Evolutionary conservation across 2,888 invertebrate species (phyloP), one percentile per base, ranked within the genome.

Genomic region (Bugula neritina): DNA sequence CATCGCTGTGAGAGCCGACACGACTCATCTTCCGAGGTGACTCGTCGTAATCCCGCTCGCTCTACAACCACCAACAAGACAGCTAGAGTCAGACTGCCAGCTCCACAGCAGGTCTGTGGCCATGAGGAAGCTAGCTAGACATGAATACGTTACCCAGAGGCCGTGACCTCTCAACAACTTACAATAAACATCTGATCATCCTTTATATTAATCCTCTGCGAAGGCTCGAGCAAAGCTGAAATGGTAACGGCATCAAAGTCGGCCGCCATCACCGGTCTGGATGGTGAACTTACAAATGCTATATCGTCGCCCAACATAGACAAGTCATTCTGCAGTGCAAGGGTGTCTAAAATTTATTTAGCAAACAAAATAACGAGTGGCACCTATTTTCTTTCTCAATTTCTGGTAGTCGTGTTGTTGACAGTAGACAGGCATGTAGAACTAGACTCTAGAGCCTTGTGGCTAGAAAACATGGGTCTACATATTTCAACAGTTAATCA

Each of bases 141-240:
- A 17, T 43, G 17, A 43, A 43, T n/a, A n/a, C n/a, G 43, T 17
- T 43, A 43, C 43, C 43, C 17, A n/a, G n/a, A n/a, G n/a, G n/a
- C n/a, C n/a, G n/a, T n/a, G 17, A 43, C 43, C 43, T 17, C 5
- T 17, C 43, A 43, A 5, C 5, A 43, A 43, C 43, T 43, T 43
- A 43, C 43, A 43, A 5, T 43, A 43, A 10, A 17, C 17, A 43
- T 43, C 43, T 43, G 43, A 43, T 43, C 43, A 43, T 63, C 63
- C 5, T 27, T 25, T 27, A 63, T 25, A n/a, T 63, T 25, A 2
- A 63, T 63, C 31, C 63, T 63, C 31, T 63, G 63, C 21, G 63
- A 63, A 63, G 63, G 63, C 63, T 63, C 63, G 5, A 63, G 31
- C 31, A 63, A 13, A 63, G 63, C 63, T 3, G 63, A 63, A 17